These are phyloP conservation scores for Blera fallax DNA, from an alignment of 2,888 invertebrate species.

Conservation along the genomic window DNA sequence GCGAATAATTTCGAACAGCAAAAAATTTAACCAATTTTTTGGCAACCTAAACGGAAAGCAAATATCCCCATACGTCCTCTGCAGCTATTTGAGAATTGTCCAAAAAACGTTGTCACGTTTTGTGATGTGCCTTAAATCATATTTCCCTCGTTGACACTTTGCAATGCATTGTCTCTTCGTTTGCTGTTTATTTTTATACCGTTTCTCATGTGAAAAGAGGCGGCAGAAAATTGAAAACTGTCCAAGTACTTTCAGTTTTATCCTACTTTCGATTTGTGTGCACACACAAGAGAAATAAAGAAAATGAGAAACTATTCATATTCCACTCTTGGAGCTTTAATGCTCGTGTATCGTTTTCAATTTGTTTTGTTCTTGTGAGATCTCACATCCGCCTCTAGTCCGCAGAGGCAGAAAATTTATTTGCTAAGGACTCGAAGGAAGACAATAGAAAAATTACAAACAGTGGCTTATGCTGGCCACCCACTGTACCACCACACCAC, in stretches of 20 bases:
- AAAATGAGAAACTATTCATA: not conserved
- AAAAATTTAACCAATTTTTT: slow-evolving; percentile 12
- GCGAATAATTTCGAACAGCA: not conserved
- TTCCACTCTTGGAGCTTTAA: slow-evolving; percentile 39
- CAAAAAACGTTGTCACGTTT: slow-evolving; percentile 44
- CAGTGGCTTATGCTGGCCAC: not conserved
- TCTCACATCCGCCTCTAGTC: slow-evolving; percentile 26
- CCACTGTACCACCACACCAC: too few species aligned
- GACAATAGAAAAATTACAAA: slow-evolving; percentile 42
- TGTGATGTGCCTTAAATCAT: slow-evolving; percentile 42
- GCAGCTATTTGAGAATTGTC: slow-evolving; percentile 8
- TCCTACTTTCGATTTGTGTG: slow-evolving; percentile 66
- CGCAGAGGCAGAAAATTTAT: slow-evolving; percentile 52
- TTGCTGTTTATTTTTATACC: not conserved
- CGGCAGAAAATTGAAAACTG: slow-evolving; percentile 51
- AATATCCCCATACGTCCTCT: not conserved
- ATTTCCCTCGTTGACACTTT: slow-evolving; percentile 43
- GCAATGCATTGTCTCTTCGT: slow-evolving; percentile 36
- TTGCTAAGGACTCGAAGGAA: slow-evolving; percentile 60
- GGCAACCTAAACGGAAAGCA: not conserved
- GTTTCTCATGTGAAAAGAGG: not conserved
- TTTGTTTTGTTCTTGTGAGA: slow-evolving; percentile 60
- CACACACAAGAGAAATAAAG: not conserved
- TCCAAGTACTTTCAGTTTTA: slow-evolving; percentile 69
- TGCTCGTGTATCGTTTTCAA: slow-evolving; percentile 45